Base-by-base conservation (phyloP, 1,140 invertebrate genomes). In the Gerris buenoi region DNA sequence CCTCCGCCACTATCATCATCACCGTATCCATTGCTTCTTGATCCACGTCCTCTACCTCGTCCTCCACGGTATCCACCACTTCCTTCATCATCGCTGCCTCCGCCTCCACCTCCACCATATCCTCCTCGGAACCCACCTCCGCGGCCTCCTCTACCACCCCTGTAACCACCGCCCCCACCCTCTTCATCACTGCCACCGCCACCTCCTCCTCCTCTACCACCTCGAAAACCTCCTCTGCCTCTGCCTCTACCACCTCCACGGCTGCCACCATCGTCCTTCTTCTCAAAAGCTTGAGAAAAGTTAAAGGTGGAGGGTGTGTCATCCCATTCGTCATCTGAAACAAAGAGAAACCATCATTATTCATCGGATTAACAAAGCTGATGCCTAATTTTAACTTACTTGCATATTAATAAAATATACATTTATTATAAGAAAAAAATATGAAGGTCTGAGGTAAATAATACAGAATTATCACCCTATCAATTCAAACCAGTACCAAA, bases 221-320 rank as follows among this genome's bases (percentile, higher is more conserved):
- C 18, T 25, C 64, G 68, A 27, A 68, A 57, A 60, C 70, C 22
- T 65, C 70, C 71, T 28, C 73, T 68, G 23, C 71, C 67, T 5
- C 33, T 18, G 5, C 33, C 33, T 10, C 33, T 5, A 18, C 18
- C 5, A 25, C 69, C 60, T 57, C 68, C 65, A 64, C 58, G 65
- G 57, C 60, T 26, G 10, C 63, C 27, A 22, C 25, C 61, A 63
- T 27, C 25, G 1, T 63, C 61, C n/a, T n/a, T n/a, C n/a, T n/a
- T n/a, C n/a, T n/a, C n/a, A n/a, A n/a, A n/a, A n/a, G n/a, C n/a
- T n/a, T n/a, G n/a, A n/a, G n/a, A n/a, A n/a, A n/a, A n/a, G n/a
- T n/a, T n/a, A n/a, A n/a, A n/a, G n/a, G n/a, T n/a, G n/a, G n/a
- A n/a, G n/a, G n/a, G n/a, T n/a, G n/a, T n/a, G n/a, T n/a, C n/a